Evolutionary conservation across 2,888 invertebrate genomes (phyloP).

Genomic region (Eristalis pertinax): DNA sequence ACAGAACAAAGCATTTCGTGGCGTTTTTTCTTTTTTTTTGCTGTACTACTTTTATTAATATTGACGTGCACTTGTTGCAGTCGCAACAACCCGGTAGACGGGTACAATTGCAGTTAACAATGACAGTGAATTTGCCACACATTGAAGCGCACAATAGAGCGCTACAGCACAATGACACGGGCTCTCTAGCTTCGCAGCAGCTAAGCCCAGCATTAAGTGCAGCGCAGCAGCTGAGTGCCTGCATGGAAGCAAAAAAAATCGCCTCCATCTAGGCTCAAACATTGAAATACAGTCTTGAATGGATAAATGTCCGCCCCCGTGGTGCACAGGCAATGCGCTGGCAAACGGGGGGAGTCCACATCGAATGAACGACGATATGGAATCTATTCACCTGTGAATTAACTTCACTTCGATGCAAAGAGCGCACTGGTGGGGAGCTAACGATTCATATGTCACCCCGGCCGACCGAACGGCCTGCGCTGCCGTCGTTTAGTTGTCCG

Average conservation of each 20-base stretch:
- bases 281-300: slow-evolving; percentile 36
- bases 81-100: slow-evolving; percentile 39
- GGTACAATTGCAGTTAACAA: slow-evolving; percentile 57
- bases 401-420: slow-evolving; percentile 37
- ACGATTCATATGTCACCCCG: slow-evolving; percentile 52
- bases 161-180: slow-evolving; percentile 1
- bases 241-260: slow-evolving; percentile 30
- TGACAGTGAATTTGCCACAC: slow-evolving; percentile 57
- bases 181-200: neutral
- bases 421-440: neutral
- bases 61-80: slow-evolving; percentile 63
- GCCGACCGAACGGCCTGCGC: neutral
- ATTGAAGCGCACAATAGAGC: slow-evolving; percentile 42
- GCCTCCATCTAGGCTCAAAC: slow-evolving; percentile 30
- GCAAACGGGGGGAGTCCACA: neutral
- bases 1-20: neutral
- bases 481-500: slow-evolving; percentile 55
- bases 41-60: slow-evolving; percentile 46
- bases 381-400: slow-evolving; percentile 67
- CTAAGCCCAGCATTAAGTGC: neutral
- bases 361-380: slow-evolving; percentile 15
- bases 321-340: neutral
- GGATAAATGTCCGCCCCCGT: neutral
- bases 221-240: slow-evolving; percentile 28
- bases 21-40: neutral